Conservation (phyloP, 2,113 vertebrate genomes). For the Rhodinocichla rosea region DNA sequence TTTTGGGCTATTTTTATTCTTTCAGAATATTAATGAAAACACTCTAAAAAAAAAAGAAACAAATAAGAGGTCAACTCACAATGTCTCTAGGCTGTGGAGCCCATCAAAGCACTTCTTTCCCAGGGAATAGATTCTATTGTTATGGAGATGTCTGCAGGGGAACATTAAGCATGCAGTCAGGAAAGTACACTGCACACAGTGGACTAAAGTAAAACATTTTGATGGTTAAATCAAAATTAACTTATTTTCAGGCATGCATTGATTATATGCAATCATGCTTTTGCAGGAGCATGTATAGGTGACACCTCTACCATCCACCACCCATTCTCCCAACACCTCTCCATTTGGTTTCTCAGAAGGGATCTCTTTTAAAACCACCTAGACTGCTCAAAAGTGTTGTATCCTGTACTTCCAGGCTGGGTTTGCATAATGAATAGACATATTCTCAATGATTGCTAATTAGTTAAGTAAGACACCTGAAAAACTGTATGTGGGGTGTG, state of each 20-base stretch:
- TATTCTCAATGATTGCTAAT: not conserved
- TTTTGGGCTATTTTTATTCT: constrained; percentile 69
- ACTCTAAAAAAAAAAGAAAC: constrained; percentile 65
- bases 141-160: constrained; percentile 85
- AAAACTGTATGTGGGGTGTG: not conserved
- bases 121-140: constrained; percentile 86
- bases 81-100: constrained; percentile 84
- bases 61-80: constrained; percentile 87
- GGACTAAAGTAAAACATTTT: constrained; percentile 46
- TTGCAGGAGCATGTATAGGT: not conserved
- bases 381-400: not conserved
- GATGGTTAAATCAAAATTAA: constrained; percentile 59
- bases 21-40: constrained; percentile 78
- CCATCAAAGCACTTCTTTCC: constrained; percentile 87
- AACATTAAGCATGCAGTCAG: constrained; percentile 67
- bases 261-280: constrained; percentile 45
- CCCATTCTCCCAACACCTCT: not conserved
- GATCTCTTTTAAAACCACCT: not conserved
- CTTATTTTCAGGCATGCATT: constrained; percentile 11
- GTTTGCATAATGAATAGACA: not conserved
- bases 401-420: not conserved
- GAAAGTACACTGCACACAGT: constrained; percentile 42
- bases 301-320: not conserved
- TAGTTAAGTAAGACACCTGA: not conserved
- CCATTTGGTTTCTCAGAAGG: not conserved